phyloP scores from a whole-genome alignment of 2,797 vertebrate species.

The Chiloscyllium punctatum region DNA sequence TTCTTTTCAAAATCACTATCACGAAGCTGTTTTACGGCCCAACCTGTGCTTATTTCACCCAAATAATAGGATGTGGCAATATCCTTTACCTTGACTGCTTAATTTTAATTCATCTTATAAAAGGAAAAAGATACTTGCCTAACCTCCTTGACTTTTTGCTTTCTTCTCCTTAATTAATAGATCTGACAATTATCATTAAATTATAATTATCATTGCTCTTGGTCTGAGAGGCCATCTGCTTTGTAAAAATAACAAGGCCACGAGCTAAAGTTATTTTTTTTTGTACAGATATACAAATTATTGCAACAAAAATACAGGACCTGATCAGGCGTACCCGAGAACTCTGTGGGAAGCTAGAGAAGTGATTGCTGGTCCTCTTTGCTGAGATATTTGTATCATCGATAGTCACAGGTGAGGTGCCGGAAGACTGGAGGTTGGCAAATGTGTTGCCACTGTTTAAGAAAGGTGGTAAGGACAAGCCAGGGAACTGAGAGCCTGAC shows the following conservation, averaged over 20 bases:
- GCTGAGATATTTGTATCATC: too few relatives aligned
- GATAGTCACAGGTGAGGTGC: too few relatives aligned
- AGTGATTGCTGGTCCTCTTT: too few relatives aligned
- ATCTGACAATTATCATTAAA: constrained; percentile 8
- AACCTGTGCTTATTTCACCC: not conserved
- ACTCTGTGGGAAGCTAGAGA: too few relatives aligned
- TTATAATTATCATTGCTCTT: not conserved
- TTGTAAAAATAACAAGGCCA: not conserved
- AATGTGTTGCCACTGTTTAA: too few relatives aligned
- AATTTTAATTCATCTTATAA: not conserved
- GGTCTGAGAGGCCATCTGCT: not conserved
- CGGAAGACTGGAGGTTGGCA: too few relatives aligned
- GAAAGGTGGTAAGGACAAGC: too few relatives aligned
- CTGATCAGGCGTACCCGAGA: too few relatives aligned
- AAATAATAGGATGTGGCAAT: not conserved
- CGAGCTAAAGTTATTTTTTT: constrained; percentile 1
- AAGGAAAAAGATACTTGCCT: not conserved
- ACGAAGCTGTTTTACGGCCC: not conserved
- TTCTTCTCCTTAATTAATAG: not conserved
- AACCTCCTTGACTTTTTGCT: not conserved
- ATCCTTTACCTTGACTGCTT: not conserved
- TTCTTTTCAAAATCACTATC: not conserved
- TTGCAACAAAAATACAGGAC: not conserved
- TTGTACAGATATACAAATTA: not conserved
- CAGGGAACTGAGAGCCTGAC: too few relatives aligned